Evolutionary conservation across 1,140 invertebrate genomes (phyloP), one percentile per base, ranked within the genome.

Genomic region (Zaprionus taronus): DNA sequence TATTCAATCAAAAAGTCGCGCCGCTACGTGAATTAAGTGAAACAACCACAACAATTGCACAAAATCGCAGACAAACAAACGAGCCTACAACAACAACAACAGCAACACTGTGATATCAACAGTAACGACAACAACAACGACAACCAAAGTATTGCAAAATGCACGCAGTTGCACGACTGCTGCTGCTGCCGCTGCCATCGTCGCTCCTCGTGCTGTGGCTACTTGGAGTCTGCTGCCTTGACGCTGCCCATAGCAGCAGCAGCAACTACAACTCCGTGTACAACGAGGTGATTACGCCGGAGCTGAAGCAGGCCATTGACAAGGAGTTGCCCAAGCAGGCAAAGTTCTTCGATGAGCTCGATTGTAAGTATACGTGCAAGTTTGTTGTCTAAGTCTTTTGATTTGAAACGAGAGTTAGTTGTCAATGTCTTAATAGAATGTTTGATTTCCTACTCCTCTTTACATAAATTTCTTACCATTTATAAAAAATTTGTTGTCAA

Each of bases 281-380:
- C 76, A 93, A 93, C 72, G 71, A 78, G 22, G 83, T 80, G 49
- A 77, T 92, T n/a, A 78, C 75, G 47, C 73, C 83, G 9, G 80
- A 91, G 51, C 63, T 93, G 2, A 93, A 91, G 44, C 69, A 92
- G 55, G 83, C 86, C 49, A 93, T 93, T 51, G 61, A 80, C 66
- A 92, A 92, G 82, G 81, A 92, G 53, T 69, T 93, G 61, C 91
- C 92, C 74, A 93, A 93, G 62, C 77, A 93, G 70, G 84, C 91
- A 49, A 93, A 93, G 77, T 93, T 93, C 77, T 93, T 93, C 49
- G 92, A 93, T 78, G 92, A 93, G 64, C 80, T 93, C 26, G 92
- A 93, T 60, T 80, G 92, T 93, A 80, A 93, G 92, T 93, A 85
- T 14, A 12, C 47, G 2, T 53, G 9, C 71, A 36, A 63, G 57